Evolutionary conservation across 2,113 vertebrate species (phyloP), one percentile per base, ranked within the genome.

Genomic region (Caranx ignobilis): DNA sequence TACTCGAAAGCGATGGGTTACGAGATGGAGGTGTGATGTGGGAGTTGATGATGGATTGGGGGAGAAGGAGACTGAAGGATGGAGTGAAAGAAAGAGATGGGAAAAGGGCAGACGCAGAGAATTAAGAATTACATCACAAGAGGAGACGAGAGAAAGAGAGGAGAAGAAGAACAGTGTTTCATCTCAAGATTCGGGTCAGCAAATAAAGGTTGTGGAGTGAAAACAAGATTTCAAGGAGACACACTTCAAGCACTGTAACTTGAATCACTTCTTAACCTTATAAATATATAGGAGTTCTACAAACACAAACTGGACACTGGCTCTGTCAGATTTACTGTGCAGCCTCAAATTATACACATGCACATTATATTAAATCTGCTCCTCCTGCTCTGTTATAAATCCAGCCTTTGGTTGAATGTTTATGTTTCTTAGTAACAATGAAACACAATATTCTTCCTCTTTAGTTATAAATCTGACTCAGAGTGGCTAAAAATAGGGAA

Each of bases 41-140:
- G 61, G 62, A 68, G 64, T 34, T 26, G 63, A 79, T 77, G 75
- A 88, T 65, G 59, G 75, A 79, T 66, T 32, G 45, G 19, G 16
- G 50, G 54, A 19, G 70, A 64, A 72, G 62, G 31, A 39, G 71
- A 65, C 0, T 31, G 71, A 80, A 48, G 15, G 56, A 6, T 39
- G 37, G 37, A 45, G 16, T 15, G 57, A 74, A 34, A 1, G 15
- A 52, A 72, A 34, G 35, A 62, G 79, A 75, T 35, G 21, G 34
- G 47, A 73, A 79, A 63, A 74, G 70, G 6, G 3, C 26, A 39
- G 55, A 55, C 8, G 26, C 47, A 67, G 3, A 56, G 55, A 48
- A 35, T 39, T 62, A 32, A 34, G 21, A 19, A 65, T 77, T 41
- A 72, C 18, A 45, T 50, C 6, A 50, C 48, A 50, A 4, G 48